These are phyloP conservation scores for Apodemia zela DNA, from an alignment of 2,888 invertebrate species.

Conservation along the genomic window DNA sequence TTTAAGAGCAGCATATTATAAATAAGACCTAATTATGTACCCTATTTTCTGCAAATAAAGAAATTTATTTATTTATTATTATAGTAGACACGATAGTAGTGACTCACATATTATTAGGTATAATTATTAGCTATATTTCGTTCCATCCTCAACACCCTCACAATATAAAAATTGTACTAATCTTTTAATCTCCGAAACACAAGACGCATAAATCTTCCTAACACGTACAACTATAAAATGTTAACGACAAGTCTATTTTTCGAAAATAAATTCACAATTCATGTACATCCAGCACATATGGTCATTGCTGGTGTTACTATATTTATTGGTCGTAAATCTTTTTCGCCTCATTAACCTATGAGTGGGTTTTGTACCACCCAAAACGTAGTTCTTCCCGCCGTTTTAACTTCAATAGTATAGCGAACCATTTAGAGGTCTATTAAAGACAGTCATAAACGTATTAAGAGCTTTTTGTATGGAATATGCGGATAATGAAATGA, in stretches of 20 bases:
- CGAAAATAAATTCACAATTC: conserved; percentile 27
- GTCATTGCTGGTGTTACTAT: conserved; percentile 61
- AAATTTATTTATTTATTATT: too few species aligned
- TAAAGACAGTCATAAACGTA: conserved; percentile 30
- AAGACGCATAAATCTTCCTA: conserved; percentile 13
- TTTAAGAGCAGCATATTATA: too few species aligned
- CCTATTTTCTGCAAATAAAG: too few species aligned
- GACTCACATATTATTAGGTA: too few species aligned
- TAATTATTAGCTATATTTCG: not conserved
- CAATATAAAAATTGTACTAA: not conserved
- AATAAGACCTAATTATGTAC: too few species aligned
- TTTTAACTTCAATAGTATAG: conserved; percentile 45
- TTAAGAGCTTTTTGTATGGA: conserved; percentile 25
- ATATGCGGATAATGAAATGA: conserved; percentile 21
- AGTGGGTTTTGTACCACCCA: conserved; percentile 61
- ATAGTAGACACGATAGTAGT: too few species aligned
- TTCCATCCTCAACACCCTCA: not conserved
- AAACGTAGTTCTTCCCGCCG: conserved; percentile 43
- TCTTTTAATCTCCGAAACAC: not conserved
- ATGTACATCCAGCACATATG: conserved; percentile 36
- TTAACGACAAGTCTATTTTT: conserved; percentile 8
- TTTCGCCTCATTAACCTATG: conserved; percentile 61
- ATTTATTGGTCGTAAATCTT: conserved; percentile 71
- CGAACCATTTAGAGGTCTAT: conserved; percentile 25
- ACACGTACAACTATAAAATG: conserved; percentile 18